Evolutionary conservation across 2,113 vertebrate genomes (phyloP), one percentile per base, ranked within the genome.

Genomic region (Orientallactaga bullata): DNA sequence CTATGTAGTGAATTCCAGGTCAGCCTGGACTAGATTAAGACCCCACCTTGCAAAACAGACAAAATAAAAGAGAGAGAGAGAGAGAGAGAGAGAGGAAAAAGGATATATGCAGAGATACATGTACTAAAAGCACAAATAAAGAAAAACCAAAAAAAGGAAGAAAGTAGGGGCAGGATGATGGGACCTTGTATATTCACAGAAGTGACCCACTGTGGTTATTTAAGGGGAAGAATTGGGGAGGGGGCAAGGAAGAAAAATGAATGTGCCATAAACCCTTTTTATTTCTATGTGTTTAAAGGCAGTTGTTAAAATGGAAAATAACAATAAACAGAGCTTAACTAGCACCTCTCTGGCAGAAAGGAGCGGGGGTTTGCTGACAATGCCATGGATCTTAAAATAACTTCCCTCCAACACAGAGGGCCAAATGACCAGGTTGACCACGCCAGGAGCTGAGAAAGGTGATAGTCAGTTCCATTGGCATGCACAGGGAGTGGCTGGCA

Each of bases 231-330:
- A 32, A 65, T 1, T 16, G 35, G 42, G 58, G 37, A 9, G 9
- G 37, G 9, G 9, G 15, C 4, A 5, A 15, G 77, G 8, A 32
- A 60, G 61, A 23, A n/a, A 60, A 51, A 23, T 68, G 32, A 5
- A 55, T 55, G 21, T 30, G 26, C 35, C 11, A 2, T n/a, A 61
- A 76, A 66, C 30, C 39, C 18, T 80, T 32, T 24, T 42, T 28
- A 74, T 80, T 80, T 69, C 65, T 60, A 39, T 85, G 73, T 3
- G 35, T 87, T 77, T 74, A 61, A 69, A 91, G 88, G 65, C 28
- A 60, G 39, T 83, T 51, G 76, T 60, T 80, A 71, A 92, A 74
- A 32, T 20, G 61, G 74, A 85, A 90, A 78, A 63, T 55, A 55
- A 55, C 47, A 72, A 42, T 63, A 68, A 72, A 51, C 9, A 37